Percentiles rank a stretch among this genome's conserved stretches.
Evolutionary conservation across 2,797 vertebrate genomes (phyloP).

Genomic region (Danio jaintianensis): DNA sequence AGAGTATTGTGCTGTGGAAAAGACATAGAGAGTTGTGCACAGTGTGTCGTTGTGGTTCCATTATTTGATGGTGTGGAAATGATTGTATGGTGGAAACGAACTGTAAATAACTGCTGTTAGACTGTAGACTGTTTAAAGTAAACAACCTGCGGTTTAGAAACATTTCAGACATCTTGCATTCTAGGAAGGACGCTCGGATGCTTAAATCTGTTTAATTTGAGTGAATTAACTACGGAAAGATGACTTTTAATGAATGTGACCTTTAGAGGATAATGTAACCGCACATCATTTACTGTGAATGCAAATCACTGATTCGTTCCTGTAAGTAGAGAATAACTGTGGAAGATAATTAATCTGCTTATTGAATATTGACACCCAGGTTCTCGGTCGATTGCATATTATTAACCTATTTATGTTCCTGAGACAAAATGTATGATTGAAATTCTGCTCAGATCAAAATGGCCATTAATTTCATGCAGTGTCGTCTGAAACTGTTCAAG

Average conservation of each 20-base stretch:
- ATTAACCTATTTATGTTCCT: background rate
- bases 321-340: conserved; percentile 12
- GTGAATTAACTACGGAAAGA: conserved; percentile 17
- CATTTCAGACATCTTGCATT: conserved; percentile 10
- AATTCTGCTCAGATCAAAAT: conserved; percentile 8
- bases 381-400: background rate
- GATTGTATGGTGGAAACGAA: conserved; percentile 31
- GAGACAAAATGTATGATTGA: conserved; percentile 5
- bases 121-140: conserved; percentile 24
- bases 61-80: conserved; percentile 44
- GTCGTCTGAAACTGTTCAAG: background rate
- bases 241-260: conserved; percentile 33
- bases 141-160: conserved; percentile 3
- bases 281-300: conserved; percentile 22
- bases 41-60: conserved; percentile 1
- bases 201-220: conserved; percentile 2
- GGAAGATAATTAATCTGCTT: conserved; percentile 29
- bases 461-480: background rate
- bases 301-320: conserved; percentile 8
- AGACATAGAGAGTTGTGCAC: background rate
- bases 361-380: background rate
- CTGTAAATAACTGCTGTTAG: conserved; percentile 37
- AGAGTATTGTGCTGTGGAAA: conserved; percentile 20
- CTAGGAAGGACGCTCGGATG: background rate
- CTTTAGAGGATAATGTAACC: conserved; percentile 30